A percentile compares a stretch with the other conserved stretches of the same genome.
Evolutionary conservation across 1,140 invertebrate species (phyloP).

Genomic region (Rhopalosiphum padi): DNA sequence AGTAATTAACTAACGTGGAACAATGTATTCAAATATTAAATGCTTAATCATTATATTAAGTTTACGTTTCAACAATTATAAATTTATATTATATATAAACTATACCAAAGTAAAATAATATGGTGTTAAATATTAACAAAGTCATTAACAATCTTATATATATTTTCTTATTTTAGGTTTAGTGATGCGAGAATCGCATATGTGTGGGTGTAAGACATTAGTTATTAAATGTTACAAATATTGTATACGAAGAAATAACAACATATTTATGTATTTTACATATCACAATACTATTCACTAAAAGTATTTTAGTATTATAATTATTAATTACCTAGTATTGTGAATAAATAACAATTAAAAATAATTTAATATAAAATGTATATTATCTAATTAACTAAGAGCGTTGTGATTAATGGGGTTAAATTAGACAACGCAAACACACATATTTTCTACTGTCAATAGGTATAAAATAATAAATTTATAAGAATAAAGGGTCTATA

Average conservation of each 20-base stretch:
- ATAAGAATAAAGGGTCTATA: neutral
- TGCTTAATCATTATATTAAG: slow-evolving; percentile 5
- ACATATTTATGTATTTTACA: neutral
- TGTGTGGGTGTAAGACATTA: neutral
- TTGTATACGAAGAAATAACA: neutral
- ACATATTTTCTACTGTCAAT: neutral
- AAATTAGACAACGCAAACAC: neutral
- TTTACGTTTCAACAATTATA: neutral
- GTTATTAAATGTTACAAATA: neutral
- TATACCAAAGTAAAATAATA: neutral
- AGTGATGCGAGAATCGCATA: neutral
- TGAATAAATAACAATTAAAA: neutral
- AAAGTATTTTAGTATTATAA: neutral
- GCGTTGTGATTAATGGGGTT: neutral
- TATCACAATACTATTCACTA: neutral
- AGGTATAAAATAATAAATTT: neutral
- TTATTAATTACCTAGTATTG: neutral
- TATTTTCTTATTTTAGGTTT: neutral
- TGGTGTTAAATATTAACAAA: neutral
- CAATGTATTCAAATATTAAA: slow-evolving; percentile 10
- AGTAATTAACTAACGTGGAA: neutral
- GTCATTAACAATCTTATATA: neutral
- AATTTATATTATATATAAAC: neutral
- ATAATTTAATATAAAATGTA: neutral
- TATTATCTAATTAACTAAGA: neutral